Evolutionary conservation across 2,888 invertebrate species (phyloP), one percentile per base, ranked within the genome.

Genomic region (Osmoderma eremita): DNA sequence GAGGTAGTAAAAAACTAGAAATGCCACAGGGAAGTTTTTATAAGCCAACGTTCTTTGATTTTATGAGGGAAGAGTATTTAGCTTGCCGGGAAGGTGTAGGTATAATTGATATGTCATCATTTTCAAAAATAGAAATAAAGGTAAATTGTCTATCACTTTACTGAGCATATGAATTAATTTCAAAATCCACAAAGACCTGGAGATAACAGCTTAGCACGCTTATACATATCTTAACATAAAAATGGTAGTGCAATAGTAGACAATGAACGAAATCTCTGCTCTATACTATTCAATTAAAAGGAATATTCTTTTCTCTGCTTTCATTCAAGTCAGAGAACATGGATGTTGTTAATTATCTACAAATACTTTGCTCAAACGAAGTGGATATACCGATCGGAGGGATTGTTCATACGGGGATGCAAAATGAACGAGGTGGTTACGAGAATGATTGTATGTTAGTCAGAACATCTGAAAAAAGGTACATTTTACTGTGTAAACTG

Each of bases 31-130:
- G 88, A 39, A 88, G 87, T 56, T 90, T 88, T 79, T 88, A 88
- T 71, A 90, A 90, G 76, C 91, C 91, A 3, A 83, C 83, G 66
- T 91, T 90, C 82, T 88, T 90, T 75, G 88, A 89, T 72, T 87
- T 86, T 74, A 88, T 91, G 79, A 84, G 84, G 72, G 86, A 88
- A 74, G 92, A 92, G 79, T 91, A 90, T 81, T 83, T 86, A 75
- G 91, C 91, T 0, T 92, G 91, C 77, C 82, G 89, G 61, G 90
- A 91, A 81, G 87, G 90, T n/a, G 91, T 92, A 48, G 91, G 90
- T 61, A 85, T 92, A 62, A 90, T 92, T 70, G 92, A 92, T 76
- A 91, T 92, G 89, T 90, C 91, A 42, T 90, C 90, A 3, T 91
- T 91, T 81, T 88, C 90, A 10, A 92, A 92, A 81, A 89, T 91